A percentile compares a stretch with the other conserved stretches of the same genome.
Conservation (phyloP, 92 coral and sea anemone genomes). For the Phenganax marumi region DNA sequence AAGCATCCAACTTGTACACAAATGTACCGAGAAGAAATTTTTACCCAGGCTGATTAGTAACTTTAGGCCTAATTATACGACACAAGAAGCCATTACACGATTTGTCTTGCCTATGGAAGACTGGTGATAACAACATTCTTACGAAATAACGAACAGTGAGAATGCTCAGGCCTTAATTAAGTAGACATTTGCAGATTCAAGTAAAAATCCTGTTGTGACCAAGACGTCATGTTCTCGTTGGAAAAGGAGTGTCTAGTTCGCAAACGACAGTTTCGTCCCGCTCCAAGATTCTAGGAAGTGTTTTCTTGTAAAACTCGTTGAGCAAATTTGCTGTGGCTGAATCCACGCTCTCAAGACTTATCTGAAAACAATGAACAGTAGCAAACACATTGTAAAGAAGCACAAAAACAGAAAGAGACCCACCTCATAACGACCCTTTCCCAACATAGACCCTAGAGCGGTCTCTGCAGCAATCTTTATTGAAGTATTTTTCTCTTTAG, state of each 20-base stretch:
- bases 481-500: slow-evolving; percentile 77
- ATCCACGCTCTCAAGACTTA: background rate
- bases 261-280: slow-evolving; percentile 28
- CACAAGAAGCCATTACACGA: too few species aligned
- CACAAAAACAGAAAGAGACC: background rate
- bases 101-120: too few species aligned
- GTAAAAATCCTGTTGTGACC: too few species aligned
- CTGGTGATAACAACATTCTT: too few species aligned
- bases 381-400: background rate
- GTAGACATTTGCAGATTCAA: too few species aligned
- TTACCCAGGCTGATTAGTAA: too few species aligned
- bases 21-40: too few species aligned
- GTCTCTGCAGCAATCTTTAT: slow-evolving; percentile 77
- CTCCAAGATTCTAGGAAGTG: slow-evolving; percentile 9
- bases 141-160: too few species aligned
- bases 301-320: slow-evolving; percentile 13
- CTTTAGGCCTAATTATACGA: too few species aligned
- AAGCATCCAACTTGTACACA: too few species aligned
- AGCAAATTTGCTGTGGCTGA: slow-evolving; percentile 8
- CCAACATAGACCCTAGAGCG: slow-evolving; percentile 72
- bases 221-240: slow-evolving; percentile 1
- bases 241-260: slow-evolving; percentile 23
- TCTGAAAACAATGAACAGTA: background rate
- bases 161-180: too few species aligned
- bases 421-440: slow-evolving; percentile 74